phyloP scores from a whole-genome alignment of 2,113 vertebrate species.

The Thunnus thynnus region DNA sequence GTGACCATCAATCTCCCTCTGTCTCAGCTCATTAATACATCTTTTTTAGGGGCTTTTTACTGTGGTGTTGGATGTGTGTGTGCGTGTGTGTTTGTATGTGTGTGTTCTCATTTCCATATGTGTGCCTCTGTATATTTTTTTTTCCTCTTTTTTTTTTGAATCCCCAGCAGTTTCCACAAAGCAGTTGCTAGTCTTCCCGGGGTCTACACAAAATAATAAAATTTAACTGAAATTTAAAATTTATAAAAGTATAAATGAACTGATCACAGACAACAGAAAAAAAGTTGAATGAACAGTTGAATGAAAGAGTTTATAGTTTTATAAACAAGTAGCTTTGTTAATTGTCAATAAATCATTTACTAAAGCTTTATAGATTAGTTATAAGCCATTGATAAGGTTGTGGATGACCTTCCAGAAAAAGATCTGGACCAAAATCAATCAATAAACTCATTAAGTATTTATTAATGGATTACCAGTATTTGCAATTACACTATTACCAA shows the following conservation, averaged over 20 bases:
- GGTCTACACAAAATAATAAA: neutral
- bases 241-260: neutral
- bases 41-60: conserved; percentile 19
- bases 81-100: neutral
- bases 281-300: too few relatives aligned
- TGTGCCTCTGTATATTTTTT: too few relatives aligned
- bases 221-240: neutral
- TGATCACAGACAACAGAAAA: neutral
- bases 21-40: conserved; percentile 40
- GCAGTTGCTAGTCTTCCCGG: neutral
- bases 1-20: conserved; percentile 36
- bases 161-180: neutral
- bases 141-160: too few relatives aligned
- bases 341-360: neutral
- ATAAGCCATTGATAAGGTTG: too few relatives aligned
- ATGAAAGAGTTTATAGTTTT: too few relatives aligned
- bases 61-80: neutral
- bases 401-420: neutral
- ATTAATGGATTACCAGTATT: neutral
- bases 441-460: neutral
- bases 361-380: neutral
- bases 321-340: neutral
- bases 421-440: neutral
- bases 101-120: neutral
- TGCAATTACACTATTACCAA: neutral